Evolutionary conservation across 2,888 invertebrate species (phyloP), one percentile per base, ranked within the genome.

Genomic region (Erebia palarica): DNA sequence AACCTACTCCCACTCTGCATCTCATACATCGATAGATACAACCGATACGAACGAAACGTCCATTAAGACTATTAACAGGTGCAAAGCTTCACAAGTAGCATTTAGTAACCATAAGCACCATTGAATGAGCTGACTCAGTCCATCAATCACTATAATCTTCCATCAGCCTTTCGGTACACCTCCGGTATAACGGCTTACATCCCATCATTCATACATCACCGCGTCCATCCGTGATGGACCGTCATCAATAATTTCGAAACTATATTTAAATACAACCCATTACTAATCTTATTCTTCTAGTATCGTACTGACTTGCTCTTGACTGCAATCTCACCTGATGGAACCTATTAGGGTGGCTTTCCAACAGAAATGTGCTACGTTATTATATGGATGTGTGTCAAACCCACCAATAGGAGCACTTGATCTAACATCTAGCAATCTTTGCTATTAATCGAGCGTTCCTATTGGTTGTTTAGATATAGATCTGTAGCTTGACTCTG

Each of bases 71-170:
- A 66, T 58, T 66, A 61, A 71, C 63, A 66, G 71, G 70, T 73
- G 68, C 65, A n/a, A 68, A 66, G 64, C 63, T 21, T 49, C 63
- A 49, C 63, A 49, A 63, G 63, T 63, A 21, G 44, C 55, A 36
- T 61, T 63, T 61, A 57, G 58, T 57, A 64, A 69, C 65, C 68
- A 63, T 69, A 72, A 65, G 44, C 42, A 60, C 59, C 42, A 66
- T 66, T 51, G 57, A 65, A 59, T 47, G 63, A 63, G 18, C 65
- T 60, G 42, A 18, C 42, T 64, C 16, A 64, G 61, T 70, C 51
- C 73, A 73, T 69, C 73, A 69, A 73, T 75, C 75, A 73, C 66
- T 68, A 72, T 72, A 66, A 73, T 75, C 71, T 71, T 70, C 68
- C 68, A 76, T 74, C 75, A 70, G 66, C 53, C 13, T 16, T 42